Evolutionary conservation across 2,797 vertebrate genomes (phyloP), one percentile per base, ranked within the genome.

Genomic region (Glossophaga mutica): DNA sequence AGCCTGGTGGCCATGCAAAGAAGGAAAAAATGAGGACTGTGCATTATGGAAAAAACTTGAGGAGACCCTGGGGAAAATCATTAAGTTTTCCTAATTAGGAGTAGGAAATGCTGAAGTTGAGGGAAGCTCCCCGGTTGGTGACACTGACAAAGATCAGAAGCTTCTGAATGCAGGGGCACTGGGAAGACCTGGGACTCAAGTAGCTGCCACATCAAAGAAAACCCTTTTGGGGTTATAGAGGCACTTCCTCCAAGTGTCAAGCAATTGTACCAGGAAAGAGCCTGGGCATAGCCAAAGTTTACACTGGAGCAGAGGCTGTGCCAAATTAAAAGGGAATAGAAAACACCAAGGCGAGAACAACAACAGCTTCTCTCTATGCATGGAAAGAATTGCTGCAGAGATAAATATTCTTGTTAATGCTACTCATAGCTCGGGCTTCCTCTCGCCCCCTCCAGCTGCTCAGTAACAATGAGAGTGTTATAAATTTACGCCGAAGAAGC

Each of bases 381-480:
- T 96, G 97, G 97, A 96, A 97, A 97, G 71, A 94, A 95, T 93
- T 91, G 96, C 79, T 26, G 29, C 83, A 19, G 96, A 97, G 97
- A 97, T 96, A 97, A 97, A 94, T 95, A 62, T 79, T 84, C 92
- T 95, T 81, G 74, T 79, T 94, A 91, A 87, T 19, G 59, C 86
- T n/a, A 7, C 86, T 95, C 91, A 26, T 8, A 7, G 57, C 57
- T 73, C 95, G 81, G 92, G 78, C 97, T 97, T 97, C 97, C 97
- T 97, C 96, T 93, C 89, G 88, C 94, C 92, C 92, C 96, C 70
- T 81, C 92, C 65, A 79, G 96, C 96, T 87, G 92, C 96, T 91
- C 91, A 70, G 2, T 93, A 95, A 97, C 97, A 97, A 97, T 97
- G 92, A 95, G 62, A 86, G 14, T 59, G 96, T 93, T 97, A 81